A percentile compares a stretch with the other conserved stretches of the same genome.
Conservation (phyloP, 2,113 vertebrate species). For the Ploceus nigricollis region DNA sequence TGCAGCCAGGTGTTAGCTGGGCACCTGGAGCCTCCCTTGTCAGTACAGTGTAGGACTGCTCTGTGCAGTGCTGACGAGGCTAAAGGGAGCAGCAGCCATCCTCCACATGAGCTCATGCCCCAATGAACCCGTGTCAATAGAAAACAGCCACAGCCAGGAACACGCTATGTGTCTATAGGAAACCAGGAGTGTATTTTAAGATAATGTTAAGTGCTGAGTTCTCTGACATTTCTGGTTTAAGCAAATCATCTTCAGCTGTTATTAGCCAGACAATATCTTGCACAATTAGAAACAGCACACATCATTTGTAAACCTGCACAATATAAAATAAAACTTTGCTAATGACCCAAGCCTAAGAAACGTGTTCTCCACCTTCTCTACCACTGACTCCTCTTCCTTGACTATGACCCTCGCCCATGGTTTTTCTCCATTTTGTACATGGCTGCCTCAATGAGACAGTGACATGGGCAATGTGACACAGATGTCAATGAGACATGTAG, state of each 20-base stretch:
- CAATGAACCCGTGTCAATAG: not conserved
- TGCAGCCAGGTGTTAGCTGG: not conserved
- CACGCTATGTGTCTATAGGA: not conserved
- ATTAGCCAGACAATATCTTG: not conserved
- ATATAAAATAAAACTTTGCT: not conserved
- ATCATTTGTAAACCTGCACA: not conserved
- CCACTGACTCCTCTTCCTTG: not conserved
- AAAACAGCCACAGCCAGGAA: not conserved
- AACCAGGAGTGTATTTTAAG: not conserved
- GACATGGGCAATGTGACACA: not conserved
- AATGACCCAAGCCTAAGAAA: not conserved
- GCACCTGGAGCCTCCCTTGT: not conserved
- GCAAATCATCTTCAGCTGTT: not conserved
- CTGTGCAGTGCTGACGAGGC: not conserved
- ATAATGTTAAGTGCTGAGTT: not conserved
- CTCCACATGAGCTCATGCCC: not conserved
- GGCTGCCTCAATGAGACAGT: not conserved
- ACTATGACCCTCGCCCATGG: not conserved
- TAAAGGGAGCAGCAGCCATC: not conserved
- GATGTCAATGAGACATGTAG: not conserved
- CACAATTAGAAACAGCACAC: not conserved
- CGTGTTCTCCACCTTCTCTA: not conserved
- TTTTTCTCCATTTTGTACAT: not conserved
- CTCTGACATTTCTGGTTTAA: not conserved
- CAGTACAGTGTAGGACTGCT: not conserved